These are phyloP conservation scores for Recurvirostra avosetta DNA, from an alignment of 2,113 vertebrate genomes.

Conservation along the genomic window DNA sequence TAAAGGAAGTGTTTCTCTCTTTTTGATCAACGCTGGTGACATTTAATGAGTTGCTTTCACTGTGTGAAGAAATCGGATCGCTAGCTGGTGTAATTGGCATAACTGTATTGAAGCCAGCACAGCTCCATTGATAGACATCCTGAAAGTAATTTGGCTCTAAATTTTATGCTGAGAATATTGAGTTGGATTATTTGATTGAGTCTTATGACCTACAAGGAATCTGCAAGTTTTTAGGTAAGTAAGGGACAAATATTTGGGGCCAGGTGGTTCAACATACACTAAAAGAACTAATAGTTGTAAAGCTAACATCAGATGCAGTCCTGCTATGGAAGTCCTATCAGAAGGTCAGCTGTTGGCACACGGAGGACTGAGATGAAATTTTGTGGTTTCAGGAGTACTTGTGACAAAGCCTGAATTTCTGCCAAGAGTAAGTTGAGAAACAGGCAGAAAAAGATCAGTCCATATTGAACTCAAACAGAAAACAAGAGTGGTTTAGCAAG, in stretches of 20 bases:
- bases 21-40: not conserved
- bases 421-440: not conserved
- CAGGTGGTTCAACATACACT: not conserved
- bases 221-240: not conserved
- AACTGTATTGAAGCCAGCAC: not conserved
- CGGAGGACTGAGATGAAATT: not conserved
- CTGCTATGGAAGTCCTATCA: not conserved
- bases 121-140: not conserved
- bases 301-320: not conserved
- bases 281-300: not conserved
- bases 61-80: not conserved
- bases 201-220: not conserved
- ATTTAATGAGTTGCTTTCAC: not conserved
- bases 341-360: not conserved
- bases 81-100: not conserved
- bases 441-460: not conserved
- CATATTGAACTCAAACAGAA: not conserved
- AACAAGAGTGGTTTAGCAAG: not conserved
- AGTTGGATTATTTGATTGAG: not conserved
- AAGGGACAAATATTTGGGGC: not conserved
- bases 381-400: not conserved
- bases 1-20: not conserved
- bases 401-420: not conserved
- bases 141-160: not conserved
- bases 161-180: not conserved